A percentile compares a stretch with the other conserved stretches of the same genome.
Conservation (phyloP, 2,113 vertebrate species). For the Pachypanchax playfairii region DNA sequence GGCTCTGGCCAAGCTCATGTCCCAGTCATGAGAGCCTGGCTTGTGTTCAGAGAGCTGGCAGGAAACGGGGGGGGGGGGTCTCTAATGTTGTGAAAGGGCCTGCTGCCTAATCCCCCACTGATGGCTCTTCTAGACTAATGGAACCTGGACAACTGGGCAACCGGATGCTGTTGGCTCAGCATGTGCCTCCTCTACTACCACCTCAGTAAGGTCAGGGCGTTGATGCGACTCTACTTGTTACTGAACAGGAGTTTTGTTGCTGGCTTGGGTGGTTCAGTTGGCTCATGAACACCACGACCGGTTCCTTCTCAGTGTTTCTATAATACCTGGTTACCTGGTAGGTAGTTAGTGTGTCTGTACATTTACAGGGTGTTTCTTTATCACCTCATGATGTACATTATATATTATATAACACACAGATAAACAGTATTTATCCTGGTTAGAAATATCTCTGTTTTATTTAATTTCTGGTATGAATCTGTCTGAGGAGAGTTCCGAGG, state of each 20-base stretch:
- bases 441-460: too few relatives aligned
- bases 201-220: slow-evolving; percentile 35
- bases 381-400: too few relatives aligned
- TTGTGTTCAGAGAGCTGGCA: slow-evolving; percentile 54
- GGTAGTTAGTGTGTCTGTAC: too few relatives aligned
- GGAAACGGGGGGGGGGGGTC: slow-evolving; percentile 9
- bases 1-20: slow-evolving; percentile 62
- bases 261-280: too few relatives aligned
- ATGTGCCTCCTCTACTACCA: slow-evolving; percentile 17
- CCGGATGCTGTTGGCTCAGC: slow-evolving; percentile 38
- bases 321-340: not conserved
- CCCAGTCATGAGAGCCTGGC: slow-evolving; percentile 66
- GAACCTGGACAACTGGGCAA: slow-evolving; percentile 54
- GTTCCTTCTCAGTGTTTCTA: too few relatives aligned
- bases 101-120: slow-evolving; percentile 61
- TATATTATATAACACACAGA: too few relatives aligned
- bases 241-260: slow-evolving; percentile 2
- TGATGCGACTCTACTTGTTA: slow-evolving; percentile 1
- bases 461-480: too few relatives aligned
- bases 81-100: slow-evolving; percentile 54
- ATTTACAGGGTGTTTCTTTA: too few relatives aligned
- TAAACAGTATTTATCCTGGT: too few relatives aligned
- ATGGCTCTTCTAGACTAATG: slow-evolving; percentile 64
- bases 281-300: not conserved
- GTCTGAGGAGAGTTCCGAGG: too few relatives aligned